Base-by-base conservation (phyloP, 2,888 invertebrate genomes). In the Pemphredon lugubris region DNA sequence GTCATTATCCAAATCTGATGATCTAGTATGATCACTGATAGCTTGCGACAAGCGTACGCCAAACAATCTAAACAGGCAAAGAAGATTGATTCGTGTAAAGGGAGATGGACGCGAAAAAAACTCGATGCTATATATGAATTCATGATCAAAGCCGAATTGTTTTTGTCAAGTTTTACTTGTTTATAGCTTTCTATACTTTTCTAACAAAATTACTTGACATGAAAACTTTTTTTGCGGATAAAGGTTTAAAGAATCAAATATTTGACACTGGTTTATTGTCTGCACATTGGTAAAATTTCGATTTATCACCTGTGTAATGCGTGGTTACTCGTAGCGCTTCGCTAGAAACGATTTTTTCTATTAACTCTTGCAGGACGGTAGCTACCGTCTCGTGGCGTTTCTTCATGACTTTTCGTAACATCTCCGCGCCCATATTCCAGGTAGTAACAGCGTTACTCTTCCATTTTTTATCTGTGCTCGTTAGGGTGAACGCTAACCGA, bases 391-490 rank as follows among this genome's bases (percentile, higher is more conserved):
- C 89, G 40, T 91, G 90, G 74, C 92, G 91, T 77, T 91, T 92
- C 59, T 92, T 92, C 50, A 93, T 91, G 45, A 94, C 90, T 83
- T 92, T 92, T 34, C 92, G 90, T 3, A 94, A 82, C 75, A 94
- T 92, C 64, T 91, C 89, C 16, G 90, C 91, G 0, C 93, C 94
- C 67, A 93, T 85, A 11, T 84, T 81, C 90, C 91, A 91, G 11
- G 92, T 88, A 6, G 89, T 71, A 42, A 85, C 81, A 0, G 89
- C 84, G 6, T 90, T 89, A 26, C 89, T 87, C 63, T 90, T 90
- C 1, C 87, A 68, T 64, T 90, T 91, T 2, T 90, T 85, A 1
- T 85, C 86, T 1, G 73, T 75, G 58, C 82, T 84, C 80, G 91
- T 80, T 45, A 93, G 83, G 2, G 89, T 83, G 81, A 93, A 92